A percentile compares a stretch with the other conserved stretches of the same genome.
These are phyloP conservation scores for Steinernema khuongi DNA, from an alignment of 1,140 invertebrate species.

Conservation along the genomic window DNA sequence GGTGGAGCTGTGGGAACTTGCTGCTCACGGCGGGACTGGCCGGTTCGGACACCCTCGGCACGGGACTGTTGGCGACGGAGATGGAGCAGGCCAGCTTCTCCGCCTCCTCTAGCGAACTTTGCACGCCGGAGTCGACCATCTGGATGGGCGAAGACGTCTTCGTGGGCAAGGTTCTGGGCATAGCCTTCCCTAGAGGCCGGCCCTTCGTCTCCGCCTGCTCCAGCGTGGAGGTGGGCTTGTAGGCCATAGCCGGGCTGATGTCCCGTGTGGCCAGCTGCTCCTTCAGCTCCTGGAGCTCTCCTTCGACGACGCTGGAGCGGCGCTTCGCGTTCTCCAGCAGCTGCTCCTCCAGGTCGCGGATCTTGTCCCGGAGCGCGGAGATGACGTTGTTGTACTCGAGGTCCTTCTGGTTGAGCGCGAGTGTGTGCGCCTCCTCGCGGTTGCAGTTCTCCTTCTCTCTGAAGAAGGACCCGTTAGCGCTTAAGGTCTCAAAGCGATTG, in stretches of 20 bases:
- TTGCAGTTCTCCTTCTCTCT: conserved; percentile 54
- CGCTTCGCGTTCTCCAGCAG: conserved; percentile 41
- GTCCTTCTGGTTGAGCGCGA: conserved; percentile 53
- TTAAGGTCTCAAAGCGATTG: neutral
- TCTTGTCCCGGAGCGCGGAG: conserved; percentile 41
- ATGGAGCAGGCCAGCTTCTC: conserved; percentile 18
- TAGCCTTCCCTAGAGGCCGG: too few relatives aligned
- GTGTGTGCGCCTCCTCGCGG: conserved; percentile 54
- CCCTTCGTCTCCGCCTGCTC: neutral
- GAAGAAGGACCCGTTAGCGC: conserved; percentile 47
- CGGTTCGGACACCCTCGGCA: conserved; percentile 50
- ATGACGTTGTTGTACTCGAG: conserved; percentile 47
- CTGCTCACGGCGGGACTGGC: conserved; percentile 53
- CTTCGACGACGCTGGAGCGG: conserved; percentile 37
- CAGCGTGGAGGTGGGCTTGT: neutral
- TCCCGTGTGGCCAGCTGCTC: conserved; percentile 24
- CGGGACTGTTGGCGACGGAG: conserved; percentile 29
- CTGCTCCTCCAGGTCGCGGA: conserved; percentile 51
- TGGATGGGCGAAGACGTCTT: neutral
- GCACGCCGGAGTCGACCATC: neutral
- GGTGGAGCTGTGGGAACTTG: conserved; percentile 49
- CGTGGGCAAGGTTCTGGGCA: neutral
- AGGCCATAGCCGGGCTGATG: neutral
- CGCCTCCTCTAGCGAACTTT: conserved; percentile 15
- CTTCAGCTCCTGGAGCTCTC: conserved; percentile 38